Evolutionary conservation across 2,888 invertebrate genomes (phyloP).

Genomic region (Apodemia duryi): DNA sequence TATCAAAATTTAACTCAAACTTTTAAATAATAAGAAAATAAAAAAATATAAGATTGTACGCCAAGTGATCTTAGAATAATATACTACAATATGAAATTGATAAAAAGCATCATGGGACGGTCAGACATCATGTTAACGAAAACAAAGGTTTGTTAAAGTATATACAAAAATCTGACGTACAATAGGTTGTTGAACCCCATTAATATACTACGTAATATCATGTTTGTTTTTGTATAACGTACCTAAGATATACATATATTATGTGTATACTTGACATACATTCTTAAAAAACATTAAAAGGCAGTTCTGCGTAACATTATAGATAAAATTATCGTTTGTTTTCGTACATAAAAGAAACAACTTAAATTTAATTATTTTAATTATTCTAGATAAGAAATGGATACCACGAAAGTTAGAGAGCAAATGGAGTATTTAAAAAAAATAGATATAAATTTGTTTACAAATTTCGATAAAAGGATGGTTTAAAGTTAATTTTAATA

Average conservation of each 20-base stretch:
- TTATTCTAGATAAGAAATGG: no score
- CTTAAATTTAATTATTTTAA: no score
- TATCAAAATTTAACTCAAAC: no score
- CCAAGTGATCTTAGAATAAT: no score
- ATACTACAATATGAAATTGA: no score
- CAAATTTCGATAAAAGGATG: no score
- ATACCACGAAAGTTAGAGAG: no score
- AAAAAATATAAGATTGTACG: no score
- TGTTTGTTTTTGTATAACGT: background rate
- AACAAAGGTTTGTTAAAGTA: background rate
- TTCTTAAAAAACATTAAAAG: background rate
- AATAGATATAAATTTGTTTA: no score
- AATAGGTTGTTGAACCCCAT: constrained; percentile 1
- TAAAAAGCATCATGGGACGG: background rate
- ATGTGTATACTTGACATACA: background rate
- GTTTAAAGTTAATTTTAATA: no score
- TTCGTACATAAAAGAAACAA: background rate
- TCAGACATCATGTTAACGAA: background rate
- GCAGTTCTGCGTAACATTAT: background rate
- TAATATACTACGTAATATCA: background rate
- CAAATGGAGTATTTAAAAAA: no score
- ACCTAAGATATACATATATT: background rate
- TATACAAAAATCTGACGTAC: background rate
- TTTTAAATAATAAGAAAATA: no score
- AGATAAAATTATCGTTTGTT: background rate